phyloP scores from a whole-genome alignment of 2,888 invertebrate genomes.

The Rapana venosa region DNA sequence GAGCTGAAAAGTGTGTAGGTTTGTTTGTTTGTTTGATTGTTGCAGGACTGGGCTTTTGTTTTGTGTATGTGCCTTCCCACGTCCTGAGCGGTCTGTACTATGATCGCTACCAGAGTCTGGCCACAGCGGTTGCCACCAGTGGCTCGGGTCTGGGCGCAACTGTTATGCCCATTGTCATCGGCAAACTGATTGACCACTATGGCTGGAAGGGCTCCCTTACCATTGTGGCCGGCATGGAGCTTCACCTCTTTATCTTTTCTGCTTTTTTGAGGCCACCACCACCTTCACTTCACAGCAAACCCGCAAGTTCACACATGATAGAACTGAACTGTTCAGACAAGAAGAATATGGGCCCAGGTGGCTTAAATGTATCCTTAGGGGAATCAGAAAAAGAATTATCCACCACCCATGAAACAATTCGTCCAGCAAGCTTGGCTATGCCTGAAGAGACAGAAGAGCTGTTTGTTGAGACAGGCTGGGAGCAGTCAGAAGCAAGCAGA shows the following conservation, averaged over 20 bases:
- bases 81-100: slow-evolving; percentile 71
- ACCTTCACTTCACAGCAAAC: neutral
- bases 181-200: slow-evolving; percentile 64
- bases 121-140: slow-evolving; percentile 69
- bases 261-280: slow-evolving; percentile 60
- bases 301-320: neutral
- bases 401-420: neutral
- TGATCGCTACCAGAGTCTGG: slow-evolving; percentile 66
- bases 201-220: slow-evolving; percentile 71
- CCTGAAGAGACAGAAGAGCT: neutral
- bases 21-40: neutral
- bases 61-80: slow-evolving; percentile 71
- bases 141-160: slow-evolving; percentile 70
- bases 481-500: neutral
- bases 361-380: neutral
- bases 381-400: neutral
- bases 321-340: neutral
- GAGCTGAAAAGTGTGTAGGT: neutral
- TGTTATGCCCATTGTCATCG: slow-evolving; percentile 65
- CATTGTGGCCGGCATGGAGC: slow-evolving; percentile 64
- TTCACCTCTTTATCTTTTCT: slow-evolving; percentile 65
- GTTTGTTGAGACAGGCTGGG: neutral
- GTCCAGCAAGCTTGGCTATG: neutral
- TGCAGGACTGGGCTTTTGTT: slow-evolving; percentile 69
- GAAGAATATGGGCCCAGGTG: neutral